Evolutionary conservation across 92 coral and sea anemone genomes (phyloP), one percentile per base, ranked within the genome.

Genomic region (Porites evermanni): DNA sequence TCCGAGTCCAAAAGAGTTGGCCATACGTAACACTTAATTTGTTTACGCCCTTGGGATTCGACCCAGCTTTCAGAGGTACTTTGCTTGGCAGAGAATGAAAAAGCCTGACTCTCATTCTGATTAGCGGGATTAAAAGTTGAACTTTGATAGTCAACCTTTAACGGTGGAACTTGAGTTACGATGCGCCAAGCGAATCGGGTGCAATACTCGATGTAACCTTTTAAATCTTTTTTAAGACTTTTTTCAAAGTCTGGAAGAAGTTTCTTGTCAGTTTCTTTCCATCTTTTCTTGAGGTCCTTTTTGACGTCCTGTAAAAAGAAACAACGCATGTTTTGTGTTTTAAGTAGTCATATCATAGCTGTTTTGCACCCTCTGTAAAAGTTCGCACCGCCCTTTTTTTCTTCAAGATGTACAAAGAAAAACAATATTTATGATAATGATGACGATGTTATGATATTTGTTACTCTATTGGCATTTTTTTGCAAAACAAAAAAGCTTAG

Each of bases 111-210:
- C 38, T 63, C 82, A 18, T 1, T 18, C 51, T 78, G 82, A 63
- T n/a, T 8, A 1, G 56, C 19, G 8, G 70, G 38, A 61, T 78
- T 78, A 32, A 21, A 78, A 17, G 82, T 38, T 19, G 17, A 18
- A 38, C 29, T 61, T 16, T 38, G 63, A 52, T 78, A 78, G 70
- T 61, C 82, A 67, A 78, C 32, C 32, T 61, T 61, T 1, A 78
- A n/a, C 0, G 82, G 70, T 4, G 82, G 82, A 8, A 78, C 44
- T 26, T 78, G 70, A 24, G 82, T 78, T 3, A 78, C 82, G 9
- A 50, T 64, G 12, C 82, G 82, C 82, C 81, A 78, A n/a, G 71
- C 16, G n/a, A 78, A 78, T 9, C 18, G 71, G 2, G 81, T 78
- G 81, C 70, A 78, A 18, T 78, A 78, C 13, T n/a, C 38, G 44